phyloP scores from a whole-genome alignment of 2,797 vertebrate species.

The Platyrinchus mystaceus region DNA sequence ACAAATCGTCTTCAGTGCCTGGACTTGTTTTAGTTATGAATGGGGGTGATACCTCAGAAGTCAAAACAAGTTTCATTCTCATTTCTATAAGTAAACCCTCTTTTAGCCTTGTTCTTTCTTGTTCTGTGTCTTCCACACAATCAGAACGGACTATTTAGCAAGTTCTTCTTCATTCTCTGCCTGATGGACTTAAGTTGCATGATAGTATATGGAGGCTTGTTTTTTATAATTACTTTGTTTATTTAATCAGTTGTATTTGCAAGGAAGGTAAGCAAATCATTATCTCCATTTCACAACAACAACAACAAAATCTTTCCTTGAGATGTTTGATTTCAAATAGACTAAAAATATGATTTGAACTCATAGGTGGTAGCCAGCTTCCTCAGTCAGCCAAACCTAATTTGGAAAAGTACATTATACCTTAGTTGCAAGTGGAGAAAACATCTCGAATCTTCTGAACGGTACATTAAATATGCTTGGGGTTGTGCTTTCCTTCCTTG shows the following conservation, averaged over 20 bases:
- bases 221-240: neutral
- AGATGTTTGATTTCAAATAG: neutral
- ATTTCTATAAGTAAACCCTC: neutral
- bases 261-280: constrained; percentile 13
- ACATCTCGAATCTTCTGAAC: neutral
- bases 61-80: neutral
- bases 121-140: neutral
- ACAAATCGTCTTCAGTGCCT: neutral
- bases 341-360: neutral
- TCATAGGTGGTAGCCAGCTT: neutral
- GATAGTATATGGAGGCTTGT: neutral
- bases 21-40: constrained; percentile 1
- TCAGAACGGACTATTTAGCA: neutral
- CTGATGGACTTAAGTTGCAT: neutral
- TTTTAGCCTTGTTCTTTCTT: neutral
- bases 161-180: neutral
- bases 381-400: neutral
- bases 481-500: neutral
- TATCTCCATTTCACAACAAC: neutral
- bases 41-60: neutral
- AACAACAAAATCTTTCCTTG: neutral
- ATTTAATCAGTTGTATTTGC: neutral
- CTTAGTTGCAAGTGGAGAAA: neutral
- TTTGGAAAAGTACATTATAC: neutral
- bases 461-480: neutral